Conservation (phyloP, 2,888 invertebrate species). For the Fragum whitleyi region DNA sequence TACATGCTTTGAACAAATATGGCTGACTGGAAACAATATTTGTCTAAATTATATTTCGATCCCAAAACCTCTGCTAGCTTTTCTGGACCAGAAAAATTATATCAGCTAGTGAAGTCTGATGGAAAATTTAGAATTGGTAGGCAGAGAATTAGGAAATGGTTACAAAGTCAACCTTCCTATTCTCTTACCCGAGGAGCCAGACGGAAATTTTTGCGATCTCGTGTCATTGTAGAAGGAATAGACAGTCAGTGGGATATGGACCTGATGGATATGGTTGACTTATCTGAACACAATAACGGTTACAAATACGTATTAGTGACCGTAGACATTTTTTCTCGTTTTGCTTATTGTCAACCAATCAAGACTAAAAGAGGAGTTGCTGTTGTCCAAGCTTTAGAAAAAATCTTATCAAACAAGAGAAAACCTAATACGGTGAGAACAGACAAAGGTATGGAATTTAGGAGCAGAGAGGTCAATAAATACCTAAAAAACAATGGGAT, state of each 20-base stretch:
- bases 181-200: conserved; percentile 39
- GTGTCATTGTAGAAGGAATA: conserved; percentile 10
- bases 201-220: background rate
- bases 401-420: background rate
- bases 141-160: conserved; percentile 43
- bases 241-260: conserved; percentile 49
- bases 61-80: conserved; percentile 10
- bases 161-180: conserved; percentile 46
- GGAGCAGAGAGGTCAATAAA: conserved; percentile 32
- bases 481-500: conserved; percentile 25
- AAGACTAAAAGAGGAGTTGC: conserved; percentile 31
- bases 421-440: conserved; percentile 27
- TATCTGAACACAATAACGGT: conserved; percentile 34
- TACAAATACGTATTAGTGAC: conserved; percentile 39
- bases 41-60: conserved; percentile 30
- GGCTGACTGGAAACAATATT: conserved; percentile 33
- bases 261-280: conserved; percentile 42
- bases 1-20: background rate
- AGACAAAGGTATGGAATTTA: conserved; percentile 36
- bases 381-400: conserved; percentile 11
- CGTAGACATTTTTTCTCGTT: conserved; percentile 44
- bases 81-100: conserved; percentile 42
- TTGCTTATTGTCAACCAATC: conserved; percentile 24
- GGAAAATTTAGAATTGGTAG: conserved; percentile 38
- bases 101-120: conserved; percentile 32